Conservation (phyloP, 2,888 invertebrate genomes). For the Macrophya annulata region DNA sequence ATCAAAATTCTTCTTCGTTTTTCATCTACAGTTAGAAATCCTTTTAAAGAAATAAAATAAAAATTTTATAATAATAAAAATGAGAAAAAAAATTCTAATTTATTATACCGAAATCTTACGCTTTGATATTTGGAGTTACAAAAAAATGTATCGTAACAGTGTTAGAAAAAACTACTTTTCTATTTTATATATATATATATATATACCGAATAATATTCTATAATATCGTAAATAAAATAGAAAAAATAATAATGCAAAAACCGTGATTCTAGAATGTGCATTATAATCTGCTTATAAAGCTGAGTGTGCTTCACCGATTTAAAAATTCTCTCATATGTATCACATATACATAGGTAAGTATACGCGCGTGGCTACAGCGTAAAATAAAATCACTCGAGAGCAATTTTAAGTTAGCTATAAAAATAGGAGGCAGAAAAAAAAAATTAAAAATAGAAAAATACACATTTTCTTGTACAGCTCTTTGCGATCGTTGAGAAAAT, state of each 20-base stretch:
- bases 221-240: not conserved
- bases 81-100: not conserved
- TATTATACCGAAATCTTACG: not conserved
- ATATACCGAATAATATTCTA: not conserved
- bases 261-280: not conserved
- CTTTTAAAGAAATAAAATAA: not conserved
- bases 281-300: not conserved
- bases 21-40: not conserved
- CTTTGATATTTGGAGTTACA: not conserved
- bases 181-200: not conserved
- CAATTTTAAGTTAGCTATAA: conserved; percentile 7
- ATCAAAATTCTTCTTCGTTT: not conserved
- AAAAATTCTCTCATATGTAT: not conserved
- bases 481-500: not conserved
- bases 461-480: not conserved
- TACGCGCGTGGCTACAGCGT: not conserved
- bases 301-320: not conserved
- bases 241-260: not conserved
- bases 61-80: not conserved
- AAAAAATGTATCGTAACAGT: not conserved
- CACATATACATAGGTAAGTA: not conserved
- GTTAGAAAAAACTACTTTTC: not conserved
- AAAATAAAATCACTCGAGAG: conserved; percentile 23
- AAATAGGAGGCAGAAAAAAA: not conserved
- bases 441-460: not conserved